A percentile compares a stretch with the other conserved stretches of the same genome.
phyloP scores from a whole-genome alignment of 2,797 vertebrate genomes.

The Ptychobarbus kaznakovi region DNA sequence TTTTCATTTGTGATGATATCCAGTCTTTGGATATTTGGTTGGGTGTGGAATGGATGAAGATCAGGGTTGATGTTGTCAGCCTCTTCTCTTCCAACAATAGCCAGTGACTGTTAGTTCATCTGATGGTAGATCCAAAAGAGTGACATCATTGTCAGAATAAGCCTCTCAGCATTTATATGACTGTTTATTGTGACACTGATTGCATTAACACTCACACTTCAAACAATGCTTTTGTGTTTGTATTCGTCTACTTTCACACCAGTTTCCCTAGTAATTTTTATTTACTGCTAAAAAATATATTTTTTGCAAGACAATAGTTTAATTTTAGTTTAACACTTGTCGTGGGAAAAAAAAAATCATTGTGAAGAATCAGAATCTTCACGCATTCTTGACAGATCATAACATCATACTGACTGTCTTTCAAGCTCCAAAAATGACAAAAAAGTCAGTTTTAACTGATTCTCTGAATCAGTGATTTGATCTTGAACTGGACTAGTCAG shows the following conservation, averaged over 20 bases:
- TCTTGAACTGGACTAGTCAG: background rate
- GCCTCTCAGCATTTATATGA: background rate
- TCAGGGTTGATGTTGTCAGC: background rate
- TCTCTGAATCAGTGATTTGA: background rate
- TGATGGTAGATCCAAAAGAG: background rate
- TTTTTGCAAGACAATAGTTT: background rate
- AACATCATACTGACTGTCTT: background rate
- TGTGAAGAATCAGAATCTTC: background rate
- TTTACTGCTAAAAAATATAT: background rate
- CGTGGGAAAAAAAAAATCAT: background rate
- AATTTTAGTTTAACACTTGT: background rate
- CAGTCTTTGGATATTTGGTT: background rate
- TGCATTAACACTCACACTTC: background rate
- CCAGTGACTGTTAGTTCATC: background rate
- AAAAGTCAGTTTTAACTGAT: background rate
- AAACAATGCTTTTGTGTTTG: background rate
- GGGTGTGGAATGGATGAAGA: conserved; percentile 4
- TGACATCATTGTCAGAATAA: background rate
- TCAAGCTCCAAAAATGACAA: background rate
- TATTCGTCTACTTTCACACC: background rate
- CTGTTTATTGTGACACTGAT: conserved; percentile 17
- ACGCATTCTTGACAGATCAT: background rate
- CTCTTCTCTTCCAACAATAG: background rate
- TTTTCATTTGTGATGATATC: background rate
- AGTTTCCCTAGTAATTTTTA: background rate